These are phyloP conservation scores for Syngnathus typhle DNA, from an alignment of 2,113 vertebrate genomes.

Conservation along the genomic window DNA sequence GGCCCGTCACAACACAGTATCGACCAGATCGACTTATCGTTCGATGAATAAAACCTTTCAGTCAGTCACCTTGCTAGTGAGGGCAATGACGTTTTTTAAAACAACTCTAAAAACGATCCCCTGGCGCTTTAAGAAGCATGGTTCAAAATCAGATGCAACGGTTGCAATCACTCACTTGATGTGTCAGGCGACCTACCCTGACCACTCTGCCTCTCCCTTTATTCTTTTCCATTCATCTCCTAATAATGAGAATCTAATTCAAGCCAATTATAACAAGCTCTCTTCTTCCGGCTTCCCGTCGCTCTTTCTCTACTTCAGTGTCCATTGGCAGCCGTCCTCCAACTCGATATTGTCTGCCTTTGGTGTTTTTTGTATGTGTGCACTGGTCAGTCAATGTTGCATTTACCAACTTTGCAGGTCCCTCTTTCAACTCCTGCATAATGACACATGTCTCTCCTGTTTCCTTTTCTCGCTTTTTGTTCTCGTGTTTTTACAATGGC, in stretches of 20 bases:
- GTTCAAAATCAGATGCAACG: neutral
- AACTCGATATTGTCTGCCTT: slow-evolving; percentile 37
- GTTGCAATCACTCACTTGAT: neutral
- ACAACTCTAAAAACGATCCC: too few species aligned
- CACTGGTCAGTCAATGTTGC: slow-evolving; percentile 20
- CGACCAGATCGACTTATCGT: too few species aligned
- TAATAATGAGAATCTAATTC: slow-evolving; percentile 68
- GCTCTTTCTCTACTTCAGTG: slow-evolving; percentile 22
- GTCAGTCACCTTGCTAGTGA: too few species aligned
- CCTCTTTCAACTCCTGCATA: slow-evolving; percentile 32
- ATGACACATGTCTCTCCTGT: slow-evolving; percentile 23
- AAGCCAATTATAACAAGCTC: slow-evolving; percentile 64
- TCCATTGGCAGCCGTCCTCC: slow-evolving; percentile 9
- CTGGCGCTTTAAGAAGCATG: neutral
- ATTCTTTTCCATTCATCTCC: slow-evolving; percentile 55
- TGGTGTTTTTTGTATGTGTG: slow-evolving; percentile 14
- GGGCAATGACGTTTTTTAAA: too few species aligned
- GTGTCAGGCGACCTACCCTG: slow-evolving; percentile 45
- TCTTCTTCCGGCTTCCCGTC: slow-evolving; percentile 18
- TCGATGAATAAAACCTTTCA: too few species aligned
- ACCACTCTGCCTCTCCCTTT: slow-evolving; percentile 52
- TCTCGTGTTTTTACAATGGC: too few species aligned
- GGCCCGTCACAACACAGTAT: too few species aligned
- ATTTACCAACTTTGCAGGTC: slow-evolving; percentile 27
- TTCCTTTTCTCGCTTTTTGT: slow-evolving; percentile 2